These are phyloP conservation scores for Halictus ligatus DNA, from an alignment of 2,888 invertebrate species.

Conservation along the genomic window DNA sequence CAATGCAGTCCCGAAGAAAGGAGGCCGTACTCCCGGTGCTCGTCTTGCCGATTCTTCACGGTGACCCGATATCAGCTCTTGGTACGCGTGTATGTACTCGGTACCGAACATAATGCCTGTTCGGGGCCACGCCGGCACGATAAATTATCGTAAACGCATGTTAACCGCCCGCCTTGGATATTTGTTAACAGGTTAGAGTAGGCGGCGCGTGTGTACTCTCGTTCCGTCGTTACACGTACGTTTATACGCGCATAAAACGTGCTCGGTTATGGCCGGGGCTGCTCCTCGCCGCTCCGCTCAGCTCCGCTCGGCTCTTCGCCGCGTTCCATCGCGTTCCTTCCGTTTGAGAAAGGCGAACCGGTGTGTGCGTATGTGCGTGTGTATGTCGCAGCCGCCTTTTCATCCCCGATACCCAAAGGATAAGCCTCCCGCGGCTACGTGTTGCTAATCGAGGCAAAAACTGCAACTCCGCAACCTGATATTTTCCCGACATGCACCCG, in stretches of 20 bases:
- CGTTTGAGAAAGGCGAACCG: not conserved
- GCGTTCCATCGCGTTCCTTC: conserved; percentile 37
- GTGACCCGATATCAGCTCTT: conserved; percentile 60
- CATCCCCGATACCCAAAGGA: conserved; percentile 33
- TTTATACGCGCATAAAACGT: conserved; percentile 63
- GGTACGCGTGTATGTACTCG: conserved; percentile 62
- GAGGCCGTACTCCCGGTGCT: conserved; percentile 22
- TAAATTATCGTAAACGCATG: conserved; percentile 81
- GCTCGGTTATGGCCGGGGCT: conserved; percentile 48
- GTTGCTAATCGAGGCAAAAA: conserved; percentile 1
- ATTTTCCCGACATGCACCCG: conserved; percentile 24
- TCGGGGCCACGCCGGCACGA: conserved; percentile 69
- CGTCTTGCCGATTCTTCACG: conserved; percentile 49
- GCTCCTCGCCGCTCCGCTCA: conserved; percentile 16
- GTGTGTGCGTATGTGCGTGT: not conserved
- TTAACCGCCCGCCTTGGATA: conserved; percentile 79
- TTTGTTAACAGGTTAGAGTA: conserved; percentile 81
- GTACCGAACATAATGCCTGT: conserved; percentile 56
- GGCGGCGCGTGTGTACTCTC: conserved; percentile 70
- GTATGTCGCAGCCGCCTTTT: conserved; percentile 36
- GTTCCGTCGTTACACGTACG: conserved; percentile 60
- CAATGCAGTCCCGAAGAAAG: conserved; percentile 2
- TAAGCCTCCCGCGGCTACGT: conserved; percentile 31
- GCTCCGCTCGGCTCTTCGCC: not conserved
- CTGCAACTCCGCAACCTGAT: conserved; percentile 11